Conservation (phyloP, 2,113 vertebrate species). For the Gasterosteus aculeatus region DNA sequence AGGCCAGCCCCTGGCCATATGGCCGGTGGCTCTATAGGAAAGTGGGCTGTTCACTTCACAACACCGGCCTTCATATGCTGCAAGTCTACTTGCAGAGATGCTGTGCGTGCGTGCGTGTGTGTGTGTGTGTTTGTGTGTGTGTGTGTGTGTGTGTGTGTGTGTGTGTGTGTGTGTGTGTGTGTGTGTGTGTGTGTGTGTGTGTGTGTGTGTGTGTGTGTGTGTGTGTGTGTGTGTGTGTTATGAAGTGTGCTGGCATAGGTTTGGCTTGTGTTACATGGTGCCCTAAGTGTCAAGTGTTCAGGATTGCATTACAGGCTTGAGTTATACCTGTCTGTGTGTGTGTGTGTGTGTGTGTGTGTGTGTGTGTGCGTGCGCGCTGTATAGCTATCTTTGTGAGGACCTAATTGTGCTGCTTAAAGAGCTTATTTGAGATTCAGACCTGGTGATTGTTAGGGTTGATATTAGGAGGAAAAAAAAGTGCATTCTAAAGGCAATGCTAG, state of each 20-base stretch:
- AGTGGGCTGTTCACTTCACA: constrained; percentile 67
- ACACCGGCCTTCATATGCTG: constrained; percentile 79
- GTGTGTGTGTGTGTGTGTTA: constrained; percentile 41
- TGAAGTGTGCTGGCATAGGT: constrained; percentile 42
- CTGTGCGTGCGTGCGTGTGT: constrained; percentile 27
- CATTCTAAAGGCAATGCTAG: neutral
- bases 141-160: constrained; percentile 46
- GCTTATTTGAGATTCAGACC: neutral
- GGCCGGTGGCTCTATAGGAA: constrained; percentile 82
- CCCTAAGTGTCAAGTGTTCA: constrained; percentile 60
- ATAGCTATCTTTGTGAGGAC: constrained; percentile 21
- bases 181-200: constrained; percentile 47
- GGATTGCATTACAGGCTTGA: constrained; percentile 73
- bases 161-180: constrained; percentile 58
- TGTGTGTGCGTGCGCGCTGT: constrained; percentile 26
- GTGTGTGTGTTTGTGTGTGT: constrained; percentile 65
- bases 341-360: constrained; percentile 36
- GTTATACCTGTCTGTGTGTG: constrained; percentile 52
- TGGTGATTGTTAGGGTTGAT: neutral
- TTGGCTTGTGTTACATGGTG: constrained; percentile 75
- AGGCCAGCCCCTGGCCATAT: constrained; percentile 83
- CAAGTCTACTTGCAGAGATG: constrained; percentile 66
- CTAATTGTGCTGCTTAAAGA: neutral
- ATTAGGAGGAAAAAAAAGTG: neutral
- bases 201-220: constrained; percentile 62